These are phyloP conservation scores for Ophion ventricosus DNA, from an alignment of 2,888 invertebrate genomes.

Conservation along the genomic window DNA sequence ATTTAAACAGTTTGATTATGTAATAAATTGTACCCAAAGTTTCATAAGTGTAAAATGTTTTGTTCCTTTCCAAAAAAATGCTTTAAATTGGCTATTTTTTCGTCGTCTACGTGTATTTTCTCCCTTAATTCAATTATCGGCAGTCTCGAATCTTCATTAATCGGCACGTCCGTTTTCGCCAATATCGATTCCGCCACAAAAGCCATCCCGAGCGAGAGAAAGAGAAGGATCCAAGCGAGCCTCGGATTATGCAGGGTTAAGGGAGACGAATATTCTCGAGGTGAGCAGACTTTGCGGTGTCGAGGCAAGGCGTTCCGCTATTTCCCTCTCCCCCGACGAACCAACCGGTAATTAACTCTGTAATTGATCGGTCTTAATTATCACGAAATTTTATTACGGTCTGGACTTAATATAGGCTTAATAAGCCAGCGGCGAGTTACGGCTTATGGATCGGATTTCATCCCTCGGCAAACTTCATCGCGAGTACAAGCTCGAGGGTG, in stretches of 20 bases:
- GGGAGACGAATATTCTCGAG: conserved; percentile 47
- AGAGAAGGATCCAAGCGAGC: conserved; percentile 30
- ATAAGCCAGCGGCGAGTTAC: conserved; percentile 71
- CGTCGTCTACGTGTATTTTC: too few relatives aligned
- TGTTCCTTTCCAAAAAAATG: too few relatives aligned
- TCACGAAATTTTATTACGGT: conserved; percentile 76
- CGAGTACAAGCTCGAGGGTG: conserved; percentile 23
- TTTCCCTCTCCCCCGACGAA: conserved; percentile 47
- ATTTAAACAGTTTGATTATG: too few relatives aligned
- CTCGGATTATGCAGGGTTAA: conserved; percentile 55
- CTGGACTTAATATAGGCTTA: conserved; percentile 72
- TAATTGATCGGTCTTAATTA: conserved; percentile 78
- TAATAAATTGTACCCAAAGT: too few relatives aligned
- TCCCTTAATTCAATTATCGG: conserved; percentile 41
- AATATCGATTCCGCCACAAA: conserved; percentile 57
- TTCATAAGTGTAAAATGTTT: too few relatives aligned
- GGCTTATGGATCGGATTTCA: conserved; percentile 67
- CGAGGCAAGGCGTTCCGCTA: conserved; percentile 52
- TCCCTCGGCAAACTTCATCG: conserved; percentile 63
- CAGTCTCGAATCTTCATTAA: conserved; percentile 63
- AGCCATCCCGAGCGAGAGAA: conserved; percentile 34
- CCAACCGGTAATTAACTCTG: conserved; percentile 74
- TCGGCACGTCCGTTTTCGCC: conserved; percentile 51
- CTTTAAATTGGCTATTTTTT: too few relatives aligned
- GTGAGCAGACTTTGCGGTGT: conserved; percentile 32